Evolutionary conservation across 1,140 invertebrate genomes (phyloP).

Genomic region (Cotesia glomerata): DNA sequence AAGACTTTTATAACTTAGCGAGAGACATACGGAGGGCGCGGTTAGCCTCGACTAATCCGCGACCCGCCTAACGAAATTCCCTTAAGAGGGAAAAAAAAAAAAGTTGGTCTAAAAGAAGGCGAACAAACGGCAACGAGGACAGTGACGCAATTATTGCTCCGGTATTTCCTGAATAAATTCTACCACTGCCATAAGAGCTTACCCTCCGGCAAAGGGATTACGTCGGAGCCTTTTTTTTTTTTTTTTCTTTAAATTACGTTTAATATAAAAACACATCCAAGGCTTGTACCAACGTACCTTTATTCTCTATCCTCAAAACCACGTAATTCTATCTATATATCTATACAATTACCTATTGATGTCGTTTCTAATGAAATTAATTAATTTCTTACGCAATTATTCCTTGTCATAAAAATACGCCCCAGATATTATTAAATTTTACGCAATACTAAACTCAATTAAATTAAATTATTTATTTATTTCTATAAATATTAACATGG

Average conservation of each 20-base stretch:
- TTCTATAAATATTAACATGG: background rate
- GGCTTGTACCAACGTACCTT: background rate
- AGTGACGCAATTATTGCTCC: constrained; percentile 48
- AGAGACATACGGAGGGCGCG: constrained; percentile 41
- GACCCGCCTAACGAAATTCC: constrained; percentile 49
- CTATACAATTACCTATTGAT: background rate
- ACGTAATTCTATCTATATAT: background rate
- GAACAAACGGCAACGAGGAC: constrained; percentile 8
- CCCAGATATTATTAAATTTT: background rate
- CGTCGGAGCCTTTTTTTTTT: constrained; percentile 26
- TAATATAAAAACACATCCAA: background rate
- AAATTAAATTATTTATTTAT: background rate
- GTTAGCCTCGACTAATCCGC: constrained; percentile 34
- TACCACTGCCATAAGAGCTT: constrained; percentile 37
- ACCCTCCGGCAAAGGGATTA: constrained; percentile 36
- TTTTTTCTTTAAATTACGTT: background rate
- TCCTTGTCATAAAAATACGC: background rate
- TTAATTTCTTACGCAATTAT: background rate
- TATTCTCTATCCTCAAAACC: background rate
- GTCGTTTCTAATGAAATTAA: background rate
- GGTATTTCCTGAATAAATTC: constrained; percentile 60
- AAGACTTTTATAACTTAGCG: constrained; percentile 60
- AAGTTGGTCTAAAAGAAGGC: constrained; percentile 28
- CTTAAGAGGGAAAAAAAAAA: constrained; percentile 60
- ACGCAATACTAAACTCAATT: background rate